These are phyloP conservation scores for Dromius quadrimaculatus DNA, from an alignment of 2,888 invertebrate species.

Conservation along the genomic window DNA sequence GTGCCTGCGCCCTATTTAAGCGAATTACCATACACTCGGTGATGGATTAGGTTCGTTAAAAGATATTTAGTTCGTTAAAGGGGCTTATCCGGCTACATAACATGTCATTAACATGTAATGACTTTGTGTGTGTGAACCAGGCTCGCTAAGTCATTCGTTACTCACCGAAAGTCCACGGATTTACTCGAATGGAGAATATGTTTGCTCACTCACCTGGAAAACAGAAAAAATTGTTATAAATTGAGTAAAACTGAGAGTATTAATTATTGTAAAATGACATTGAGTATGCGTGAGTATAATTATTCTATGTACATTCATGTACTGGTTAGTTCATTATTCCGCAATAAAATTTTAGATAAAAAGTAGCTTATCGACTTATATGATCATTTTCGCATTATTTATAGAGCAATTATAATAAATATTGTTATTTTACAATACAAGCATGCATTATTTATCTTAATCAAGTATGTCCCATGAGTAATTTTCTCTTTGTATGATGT, in stretches of 20 bases:
- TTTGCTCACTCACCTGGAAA: conserved; percentile 13
- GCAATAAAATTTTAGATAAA: not conserved
- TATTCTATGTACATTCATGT: not conserved
- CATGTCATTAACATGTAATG: conserved; percentile 50
- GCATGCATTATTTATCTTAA: no score
- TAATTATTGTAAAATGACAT: not conserved
- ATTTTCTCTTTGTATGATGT: no score
- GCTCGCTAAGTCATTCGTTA: conserved; percentile 9
- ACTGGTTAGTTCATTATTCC: not conserved
- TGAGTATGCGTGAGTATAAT: not conserved
- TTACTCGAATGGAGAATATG: not conserved
- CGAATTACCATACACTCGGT: conserved; percentile 43
- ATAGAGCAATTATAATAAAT: not conserved
- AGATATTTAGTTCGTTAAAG: conserved; percentile 51
- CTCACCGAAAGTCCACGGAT: not conserved
- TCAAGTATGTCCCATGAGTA: no score
- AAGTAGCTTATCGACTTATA: conserved; percentile 1
- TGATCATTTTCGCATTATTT: not conserved
- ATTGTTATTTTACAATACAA: not conserved
- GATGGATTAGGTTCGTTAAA: conserved; percentile 51
- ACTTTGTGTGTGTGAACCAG: conserved; percentile 40
- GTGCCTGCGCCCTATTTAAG: conserved; percentile 30
- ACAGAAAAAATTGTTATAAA: not conserved
- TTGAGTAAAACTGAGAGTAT: not conserved
- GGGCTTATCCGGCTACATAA: conserved; percentile 50